A percentile compares a stretch with the other conserved stretches of the same genome.
Evolutionary conservation across 2,888 invertebrate species (phyloP).

Genomic region (Chrysomela aeneicollis): DNA sequence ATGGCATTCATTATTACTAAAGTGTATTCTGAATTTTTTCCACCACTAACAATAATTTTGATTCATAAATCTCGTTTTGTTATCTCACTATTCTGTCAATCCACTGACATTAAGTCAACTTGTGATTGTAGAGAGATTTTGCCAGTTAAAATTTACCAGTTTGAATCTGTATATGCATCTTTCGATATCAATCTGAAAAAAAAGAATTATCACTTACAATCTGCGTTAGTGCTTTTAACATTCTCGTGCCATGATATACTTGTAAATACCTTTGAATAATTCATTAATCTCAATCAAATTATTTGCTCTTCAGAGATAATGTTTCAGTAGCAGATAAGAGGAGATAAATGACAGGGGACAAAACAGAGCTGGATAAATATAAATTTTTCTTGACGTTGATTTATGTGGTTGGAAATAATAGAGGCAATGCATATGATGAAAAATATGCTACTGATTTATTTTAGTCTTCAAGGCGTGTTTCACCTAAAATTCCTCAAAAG

Average conservation of each 20-base stretch:
- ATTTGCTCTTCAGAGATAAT: not conserved
- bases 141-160: too few relatives aligned
- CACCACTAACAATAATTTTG: too few relatives aligned
- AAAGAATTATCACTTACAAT: not conserved
- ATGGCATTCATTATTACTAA: too few relatives aligned
- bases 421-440: not conserved
- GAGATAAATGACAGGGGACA: not conserved
- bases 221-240: too few relatives aligned
- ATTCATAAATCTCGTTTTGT: too few relatives aligned
- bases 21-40: too few relatives aligned
- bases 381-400: not conserved
- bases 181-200: not conserved
- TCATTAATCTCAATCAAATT: not conserved
- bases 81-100: too few relatives aligned
- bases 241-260: too few relatives aligned
- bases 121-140: too few relatives aligned
- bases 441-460: constrained; percentile 5
- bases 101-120: too few relatives aligned
- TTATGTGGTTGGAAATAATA: not conserved
- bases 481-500: too few relatives aligned
- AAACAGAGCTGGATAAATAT: not conserved
- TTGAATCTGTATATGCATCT: too few relatives aligned
- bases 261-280: not conserved
- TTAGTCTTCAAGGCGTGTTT: not conserved
- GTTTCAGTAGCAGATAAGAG: not conserved